A percentile compares a stretch with the other conserved stretches of the same genome.
These are phyloP conservation scores for Eremobia ochroleuca DNA, from an alignment of 2,888 invertebrate genomes.

Conservation along the genomic window DNA sequence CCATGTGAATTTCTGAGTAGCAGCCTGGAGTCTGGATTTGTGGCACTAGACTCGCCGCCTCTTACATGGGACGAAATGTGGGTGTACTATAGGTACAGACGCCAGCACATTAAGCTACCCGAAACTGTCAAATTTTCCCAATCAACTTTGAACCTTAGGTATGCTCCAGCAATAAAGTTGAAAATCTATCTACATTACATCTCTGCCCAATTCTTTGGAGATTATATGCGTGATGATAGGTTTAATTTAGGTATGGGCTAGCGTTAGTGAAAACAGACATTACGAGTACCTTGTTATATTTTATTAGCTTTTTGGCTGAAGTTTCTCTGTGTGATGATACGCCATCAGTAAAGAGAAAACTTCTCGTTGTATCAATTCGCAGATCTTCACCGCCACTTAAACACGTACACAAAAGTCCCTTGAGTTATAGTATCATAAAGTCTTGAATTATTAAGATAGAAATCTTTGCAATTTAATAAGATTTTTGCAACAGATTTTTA, in stretches of 20 bases:
- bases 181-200: too few species aligned
- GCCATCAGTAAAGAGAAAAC: conserved; percentile 49
- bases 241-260: too few species aligned
- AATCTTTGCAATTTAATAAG: conserved; percentile 51
- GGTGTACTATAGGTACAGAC: background rate
- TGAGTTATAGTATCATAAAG: conserved; percentile 23
- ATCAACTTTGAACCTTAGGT: too few species aligned
- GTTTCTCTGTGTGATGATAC: conserved; percentile 34
- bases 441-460: conserved; percentile 47
- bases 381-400: conserved; percentile 41
- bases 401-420: conserved; percentile 47
- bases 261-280: background rate
- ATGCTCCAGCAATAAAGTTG: too few species aligned
- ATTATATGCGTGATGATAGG: background rate
- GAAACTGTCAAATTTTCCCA: too few species aligned
- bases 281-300: conserved; percentile 47
- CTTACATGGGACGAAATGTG: background rate
- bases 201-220: background rate
- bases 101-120: too few species aligned
- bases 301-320: conserved; percentile 34
- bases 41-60: background rate
- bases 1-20: background rate
- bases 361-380: conserved; percentile 39
- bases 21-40: background rate
- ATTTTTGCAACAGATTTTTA: background rate